Evolutionary conservation across 2,113 vertebrate species (phyloP).

Genomic region (Dolichotis patagonum): DNA sequence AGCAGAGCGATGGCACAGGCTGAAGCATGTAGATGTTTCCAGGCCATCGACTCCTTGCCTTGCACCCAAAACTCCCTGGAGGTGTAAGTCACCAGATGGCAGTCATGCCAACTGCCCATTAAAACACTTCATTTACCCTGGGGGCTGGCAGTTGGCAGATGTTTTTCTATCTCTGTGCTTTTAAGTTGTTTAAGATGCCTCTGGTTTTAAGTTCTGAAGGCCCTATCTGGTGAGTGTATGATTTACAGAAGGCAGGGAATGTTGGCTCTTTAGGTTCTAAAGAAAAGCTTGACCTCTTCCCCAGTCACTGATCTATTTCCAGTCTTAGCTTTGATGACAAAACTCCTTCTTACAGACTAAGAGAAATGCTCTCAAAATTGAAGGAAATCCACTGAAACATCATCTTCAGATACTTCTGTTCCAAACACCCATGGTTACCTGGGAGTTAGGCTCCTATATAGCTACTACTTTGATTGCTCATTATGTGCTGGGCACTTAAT

Average conservation of each 20-base stretch:
- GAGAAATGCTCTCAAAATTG: background rate
- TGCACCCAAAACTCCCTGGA: background rate
- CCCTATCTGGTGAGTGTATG: background rate
- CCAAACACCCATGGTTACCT: background rate
- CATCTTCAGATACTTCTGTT: background rate
- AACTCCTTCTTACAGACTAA: conserved; percentile 3
- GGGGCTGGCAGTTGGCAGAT: background rate
- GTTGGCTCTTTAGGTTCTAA: background rate
- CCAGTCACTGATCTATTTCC: background rate
- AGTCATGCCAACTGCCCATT: too few species aligned
- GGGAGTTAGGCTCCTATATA: background rate
- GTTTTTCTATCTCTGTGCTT: background rate
- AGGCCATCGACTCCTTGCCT: background rate
- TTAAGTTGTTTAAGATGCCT: background rate
- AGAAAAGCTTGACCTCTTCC: background rate
- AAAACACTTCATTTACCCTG: background rate
- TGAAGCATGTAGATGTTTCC: background rate
- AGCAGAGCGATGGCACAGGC: background rate
- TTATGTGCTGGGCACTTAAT: background rate
- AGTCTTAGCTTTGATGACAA: background rate
- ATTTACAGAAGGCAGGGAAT: background rate
- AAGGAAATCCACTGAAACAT: background rate
- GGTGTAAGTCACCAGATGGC: background rate
- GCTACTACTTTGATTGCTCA: background rate
- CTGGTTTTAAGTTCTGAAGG: conserved; percentile 22